phyloP scores from a whole-genome alignment of 35 echinoderm and acorn worm genomes.

The Lytechinus pictus region DNA sequence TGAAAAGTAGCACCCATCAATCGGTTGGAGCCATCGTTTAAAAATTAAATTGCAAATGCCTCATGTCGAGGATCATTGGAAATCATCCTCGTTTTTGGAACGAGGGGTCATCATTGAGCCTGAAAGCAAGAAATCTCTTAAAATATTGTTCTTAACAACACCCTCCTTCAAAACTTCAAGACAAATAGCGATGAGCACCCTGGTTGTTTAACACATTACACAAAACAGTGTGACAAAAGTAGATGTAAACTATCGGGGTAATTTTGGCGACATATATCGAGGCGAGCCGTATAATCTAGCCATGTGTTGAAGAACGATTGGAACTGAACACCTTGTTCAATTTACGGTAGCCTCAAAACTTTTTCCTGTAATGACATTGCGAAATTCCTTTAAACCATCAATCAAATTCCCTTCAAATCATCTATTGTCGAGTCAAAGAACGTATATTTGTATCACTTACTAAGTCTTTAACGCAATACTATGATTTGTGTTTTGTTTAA shows the following conservation, averaged over 20 bases:
- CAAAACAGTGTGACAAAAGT: neutral
- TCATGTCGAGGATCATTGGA: neutral
- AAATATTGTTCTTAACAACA: neutral
- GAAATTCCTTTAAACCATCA: neutral
- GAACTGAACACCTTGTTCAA: constrained; percentile 1
- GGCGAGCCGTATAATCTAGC: neutral
- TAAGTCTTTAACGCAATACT: neutral
- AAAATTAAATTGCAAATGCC: neutral
- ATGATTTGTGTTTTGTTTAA: neutral
- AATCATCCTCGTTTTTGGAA: neutral
- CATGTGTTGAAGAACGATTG: neutral
- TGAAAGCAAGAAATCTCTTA: neutral
- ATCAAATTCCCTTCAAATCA: neutral
- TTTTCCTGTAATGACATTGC: neutral
- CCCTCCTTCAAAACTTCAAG: neutral
- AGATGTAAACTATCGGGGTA: neutral
- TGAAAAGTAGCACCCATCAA: neutral
- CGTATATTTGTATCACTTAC: neutral
- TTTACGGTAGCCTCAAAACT: neutral
- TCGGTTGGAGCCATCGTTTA: too few species aligned
- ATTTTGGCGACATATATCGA: neutral
- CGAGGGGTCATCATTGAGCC: neutral
- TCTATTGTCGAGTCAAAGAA: neutral
- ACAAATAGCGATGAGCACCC: neutral
- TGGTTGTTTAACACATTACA: neutral